Base-by-base conservation (phyloP, 2,888 invertebrate species). In the Mesoligia furuncula region DNA sequence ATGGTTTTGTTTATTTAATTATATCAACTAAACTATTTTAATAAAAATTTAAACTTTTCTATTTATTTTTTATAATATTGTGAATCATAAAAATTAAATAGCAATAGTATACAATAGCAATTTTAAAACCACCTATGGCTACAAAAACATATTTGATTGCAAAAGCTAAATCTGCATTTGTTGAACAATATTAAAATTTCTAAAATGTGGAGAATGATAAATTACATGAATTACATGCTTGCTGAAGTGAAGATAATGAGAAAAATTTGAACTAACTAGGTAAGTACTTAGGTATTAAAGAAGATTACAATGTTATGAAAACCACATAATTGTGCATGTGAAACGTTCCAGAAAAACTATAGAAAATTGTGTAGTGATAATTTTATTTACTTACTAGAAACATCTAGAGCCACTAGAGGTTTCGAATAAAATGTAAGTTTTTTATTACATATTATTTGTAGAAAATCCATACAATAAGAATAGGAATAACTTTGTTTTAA, bases 261-360 rank as follows among this genome's bases (percentile, higher is more conserved):
- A 36, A 48, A 31, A 3, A 31, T 3, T 31, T 3, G 2, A 24
- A 27, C 3, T 36, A 48, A 15, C n/a, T 8, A 31, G 20, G 20
- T n/a, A 36, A 0, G 20, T 72, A 59, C 2, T 15, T n/a, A 36
- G 0, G 20, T 72, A 59, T 4, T 15, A 74, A 9, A 73, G 7
- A 73, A n/a, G 45, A 74, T 75, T 24, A 74, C 20, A 39, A 59
- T 61, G 74, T 24, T 75, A 74, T 9, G 48, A 62, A 51, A 61
- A 75, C 59, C 48, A 48, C 61, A 75, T 51, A n/a, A n/a, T n/a
- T n/a, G 39, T 39, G 59, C 24, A 59, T 73, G 20, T 45, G n/a
- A n/a, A n/a, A n/a, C 3, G 1, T 39, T 27, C 61, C 61, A n/a
- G 24, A 75, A 75, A 27, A 39, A 20, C 1, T 11, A 31, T 31